Evolutionary conservation across 2,113 vertebrate genomes (phyloP), one percentile per base, ranked within the genome.

Genomic region (Paramisgurnus dabryanus): DNA sequence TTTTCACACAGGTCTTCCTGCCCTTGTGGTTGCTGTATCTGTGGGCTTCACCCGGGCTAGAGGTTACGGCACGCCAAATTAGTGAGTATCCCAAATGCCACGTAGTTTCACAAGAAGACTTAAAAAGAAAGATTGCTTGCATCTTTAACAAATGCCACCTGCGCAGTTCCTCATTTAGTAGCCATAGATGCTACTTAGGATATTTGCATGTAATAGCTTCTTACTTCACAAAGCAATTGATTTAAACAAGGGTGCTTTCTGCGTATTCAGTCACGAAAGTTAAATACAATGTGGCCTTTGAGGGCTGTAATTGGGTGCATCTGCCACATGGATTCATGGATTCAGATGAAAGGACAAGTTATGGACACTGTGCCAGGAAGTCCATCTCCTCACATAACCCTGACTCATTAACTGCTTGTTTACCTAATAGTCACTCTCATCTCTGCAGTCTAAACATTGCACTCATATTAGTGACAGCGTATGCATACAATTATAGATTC

Each of bases 41-140:
- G 95, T 96, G 0, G 95, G 95, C 84, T 96, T 96, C 85, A 96
- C 95, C 0, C 90, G 94, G 88, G 95, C 95, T 76, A 94, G 95
- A 92, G 95, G 95, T 89, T 96, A 96, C 0, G 95, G 95, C 64
- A 95, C 95, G 0, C 84, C 90, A 15, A 95, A 89, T 92, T 96
- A 96, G 95, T 95, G 92, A 82, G 95, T 95, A 82, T 49, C 45
- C 66, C 8, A 15, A 5, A 55, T 77, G 41, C 18, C 43, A 7
- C 2, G 12, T 17, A 41, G 70, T 18, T 2, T 39, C 39, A 7
- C 47, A 70, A 34, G 4, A 12, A 70, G 8, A 53, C 45, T 2
- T 47, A 8, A 47, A 10, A 47, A 47, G 45, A 47, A 47, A 47
- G 45, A 47, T 47, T 41, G 2, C 15, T 15, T 17, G 3, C 4